Evolutionary conservation across 1,140 invertebrate genomes (phyloP).

Genomic region (Caenorhabditis latens): DNA sequence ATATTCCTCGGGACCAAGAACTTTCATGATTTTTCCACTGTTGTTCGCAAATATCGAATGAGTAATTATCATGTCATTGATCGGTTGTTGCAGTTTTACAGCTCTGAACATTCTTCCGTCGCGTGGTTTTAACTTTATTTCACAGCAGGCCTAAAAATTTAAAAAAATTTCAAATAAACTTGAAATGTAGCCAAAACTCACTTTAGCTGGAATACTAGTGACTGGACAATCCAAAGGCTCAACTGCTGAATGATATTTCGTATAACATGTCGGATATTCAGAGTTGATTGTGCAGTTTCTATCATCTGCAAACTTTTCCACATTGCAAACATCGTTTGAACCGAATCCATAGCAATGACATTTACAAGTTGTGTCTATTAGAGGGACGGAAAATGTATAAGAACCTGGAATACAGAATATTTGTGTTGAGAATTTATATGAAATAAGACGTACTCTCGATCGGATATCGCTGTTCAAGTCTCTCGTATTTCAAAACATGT

Average conservation of each 20-base stretch:
- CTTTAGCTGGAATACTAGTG: conserved; percentile 18
- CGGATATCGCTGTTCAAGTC: conserved; percentile 29
- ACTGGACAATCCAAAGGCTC: conserved; percentile 38
- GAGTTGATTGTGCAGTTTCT: conserved; percentile 22
- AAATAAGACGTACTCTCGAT: background rate
- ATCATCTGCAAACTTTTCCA: conserved; percentile 39
- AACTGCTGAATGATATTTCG: conserved; percentile 32
- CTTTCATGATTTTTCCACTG: conserved; percentile 37
- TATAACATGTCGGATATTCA: conserved; percentile 22
- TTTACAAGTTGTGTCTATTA: conserved; percentile 38
- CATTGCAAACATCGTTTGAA: conserved; percentile 29
- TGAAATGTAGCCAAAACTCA: background rate
- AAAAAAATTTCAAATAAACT: too few relatives aligned
- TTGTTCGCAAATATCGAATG: conserved; percentile 37
- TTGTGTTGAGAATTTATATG: background rate
- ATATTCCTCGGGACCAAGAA: conserved; percentile 18
- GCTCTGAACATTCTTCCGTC: conserved; percentile 43
- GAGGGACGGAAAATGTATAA: conserved; percentile 18
- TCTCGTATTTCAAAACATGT: conserved; percentile 25
- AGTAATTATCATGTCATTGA: conserved; percentile 44
- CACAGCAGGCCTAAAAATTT: conserved; percentile 27
- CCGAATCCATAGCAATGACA: conserved; percentile 33
- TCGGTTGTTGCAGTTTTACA: conserved; percentile 23
- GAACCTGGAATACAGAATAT: background rate
- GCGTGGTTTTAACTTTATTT: conserved; percentile 5